Percentiles rank a stretch among this genome's conserved stretches.
phyloP scores from a whole-genome alignment of 2,113 vertebrate genomes.

The Sphyrna mokarran region DNA sequence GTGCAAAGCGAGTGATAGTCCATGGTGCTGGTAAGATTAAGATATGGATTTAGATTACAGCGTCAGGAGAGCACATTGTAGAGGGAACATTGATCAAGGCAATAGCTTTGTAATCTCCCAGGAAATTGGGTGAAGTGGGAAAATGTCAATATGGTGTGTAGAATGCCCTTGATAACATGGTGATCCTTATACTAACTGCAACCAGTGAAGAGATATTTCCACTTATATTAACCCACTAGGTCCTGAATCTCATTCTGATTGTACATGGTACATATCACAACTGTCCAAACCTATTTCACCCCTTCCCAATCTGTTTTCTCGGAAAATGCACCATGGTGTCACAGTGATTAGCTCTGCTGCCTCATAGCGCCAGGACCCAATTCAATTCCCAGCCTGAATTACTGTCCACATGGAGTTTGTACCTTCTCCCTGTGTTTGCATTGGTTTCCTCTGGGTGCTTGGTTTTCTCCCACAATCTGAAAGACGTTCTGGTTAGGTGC shows the following conservation, averaged over 20 bases:
- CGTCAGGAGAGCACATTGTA: constrained; percentile 2
- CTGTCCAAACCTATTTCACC: background rate
- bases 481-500: too few relatives aligned
- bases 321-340: background rate
- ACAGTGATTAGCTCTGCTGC: too few relatives aligned
- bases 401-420: too few relatives aligned
- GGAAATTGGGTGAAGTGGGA: constrained; percentile 23
- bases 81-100: constrained; percentile 30
- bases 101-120: background rate
- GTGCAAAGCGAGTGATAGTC: constrained; percentile 12
- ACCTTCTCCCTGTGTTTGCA: too few relatives aligned
- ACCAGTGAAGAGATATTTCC: background rate
- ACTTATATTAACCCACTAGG: constrained; percentile 26
- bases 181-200: background rate
- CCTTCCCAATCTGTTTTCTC: background rate
- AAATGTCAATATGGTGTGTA: constrained; percentile 31
- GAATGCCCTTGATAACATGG: background rate
- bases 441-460: too few relatives aligned
- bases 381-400: too few relatives aligned
- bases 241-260: background rate
- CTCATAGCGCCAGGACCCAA: too few relatives aligned
- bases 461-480: too few relatives aligned
- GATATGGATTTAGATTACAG: constrained; percentile 33
- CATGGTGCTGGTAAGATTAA: constrained; percentile 28
- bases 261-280: background rate